phyloP scores from a whole-genome alignment of 2,797 vertebrate species.

The Periparus ater region DNA sequence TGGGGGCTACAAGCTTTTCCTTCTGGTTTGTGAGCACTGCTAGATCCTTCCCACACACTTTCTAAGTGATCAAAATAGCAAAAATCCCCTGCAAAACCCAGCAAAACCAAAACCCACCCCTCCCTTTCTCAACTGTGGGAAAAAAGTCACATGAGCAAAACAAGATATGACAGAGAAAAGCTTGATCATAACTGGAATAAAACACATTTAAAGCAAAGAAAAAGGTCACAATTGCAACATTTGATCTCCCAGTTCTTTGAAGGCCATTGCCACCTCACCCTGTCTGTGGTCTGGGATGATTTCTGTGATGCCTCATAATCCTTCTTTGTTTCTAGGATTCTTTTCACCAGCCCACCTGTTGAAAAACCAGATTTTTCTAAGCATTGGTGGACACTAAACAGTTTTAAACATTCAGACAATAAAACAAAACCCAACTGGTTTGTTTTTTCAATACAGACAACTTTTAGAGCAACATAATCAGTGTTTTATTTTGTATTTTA shows the following conservation, averaged over 20 bases:
- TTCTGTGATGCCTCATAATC: slow-evolving; percentile 86
- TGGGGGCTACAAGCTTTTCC: background rate
- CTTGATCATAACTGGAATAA: background rate
- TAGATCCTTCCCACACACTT: background rate
- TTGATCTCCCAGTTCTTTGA: background rate
- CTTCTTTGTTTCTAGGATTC: slow-evolving; percentile 94
- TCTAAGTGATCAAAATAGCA: background rate
- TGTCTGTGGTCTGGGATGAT: slow-evolving; percentile 78
- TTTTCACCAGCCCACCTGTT: slow-evolving; percentile 95
- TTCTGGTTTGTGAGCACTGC: background rate
- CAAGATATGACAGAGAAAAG: background rate
- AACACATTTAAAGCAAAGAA: background rate
- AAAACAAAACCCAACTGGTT: background rate
- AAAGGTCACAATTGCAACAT: background rate
- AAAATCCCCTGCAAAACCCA: background rate
- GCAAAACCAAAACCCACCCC: background rate
- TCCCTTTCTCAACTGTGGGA: background rate
- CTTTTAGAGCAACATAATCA: background rate
- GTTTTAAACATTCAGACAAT: background rate
- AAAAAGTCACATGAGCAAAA: background rate
- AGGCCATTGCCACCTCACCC: slow-evolving; percentile 74
- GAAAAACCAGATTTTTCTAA: background rate
- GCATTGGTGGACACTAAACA: background rate
- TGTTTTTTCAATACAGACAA: background rate
- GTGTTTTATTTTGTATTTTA: background rate